Percentiles rank a stretch among this genome's conserved stretches.
Evolutionary conservation across 2,888 invertebrate species (phyloP).

Genomic region (Pseudeuparius sepicola): DNA sequence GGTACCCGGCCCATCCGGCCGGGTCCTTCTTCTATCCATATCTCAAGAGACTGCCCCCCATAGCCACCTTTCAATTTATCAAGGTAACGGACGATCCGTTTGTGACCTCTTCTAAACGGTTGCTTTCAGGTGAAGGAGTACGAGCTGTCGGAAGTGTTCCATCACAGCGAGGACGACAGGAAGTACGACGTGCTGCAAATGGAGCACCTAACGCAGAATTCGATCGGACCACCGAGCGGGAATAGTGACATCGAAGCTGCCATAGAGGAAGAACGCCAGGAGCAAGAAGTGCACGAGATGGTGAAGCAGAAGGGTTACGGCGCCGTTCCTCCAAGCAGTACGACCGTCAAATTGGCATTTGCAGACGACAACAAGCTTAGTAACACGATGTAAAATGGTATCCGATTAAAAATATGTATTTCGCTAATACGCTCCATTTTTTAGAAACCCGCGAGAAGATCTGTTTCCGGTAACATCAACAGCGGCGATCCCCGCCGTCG

Average conservation of each 20-base stretch:
- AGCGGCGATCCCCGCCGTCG: conserved; percentile 42
- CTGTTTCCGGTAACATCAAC: conserved; percentile 25
- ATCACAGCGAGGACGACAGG: conserved; percentile 69
- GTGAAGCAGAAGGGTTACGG: conserved; percentile 8
- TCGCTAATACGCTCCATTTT: too few relatives aligned
- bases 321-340: background rate
- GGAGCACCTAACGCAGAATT: conserved; percentile 46
- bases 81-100: conserved; percentile 69
- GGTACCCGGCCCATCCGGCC: conserved; percentile 84
- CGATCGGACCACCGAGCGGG: conserved; percentile 47
- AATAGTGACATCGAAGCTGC: conserved; percentile 69
- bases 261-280: conserved; percentile 68
- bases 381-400: conserved; percentile 34
- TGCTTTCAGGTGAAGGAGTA: conserved; percentile 69
- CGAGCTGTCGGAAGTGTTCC: conserved; percentile 78
- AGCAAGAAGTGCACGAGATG: conserved; percentile 43
- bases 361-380: conserved; percentile 31
- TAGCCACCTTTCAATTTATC: conserved; percentile 84
- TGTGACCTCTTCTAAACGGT: too few relatives aligned
- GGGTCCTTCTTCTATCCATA: conserved; percentile 92
- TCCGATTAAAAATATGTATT: too few relatives aligned
- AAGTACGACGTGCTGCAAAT: conserved; percentile 61
- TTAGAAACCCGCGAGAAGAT: conserved; percentile 30
- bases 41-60: conserved; percentile 73
- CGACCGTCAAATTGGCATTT: conserved; percentile 9